phyloP scores from a whole-genome alignment of 2,888 invertebrate genomes.

The Diachrysia chrysitis region DNA sequence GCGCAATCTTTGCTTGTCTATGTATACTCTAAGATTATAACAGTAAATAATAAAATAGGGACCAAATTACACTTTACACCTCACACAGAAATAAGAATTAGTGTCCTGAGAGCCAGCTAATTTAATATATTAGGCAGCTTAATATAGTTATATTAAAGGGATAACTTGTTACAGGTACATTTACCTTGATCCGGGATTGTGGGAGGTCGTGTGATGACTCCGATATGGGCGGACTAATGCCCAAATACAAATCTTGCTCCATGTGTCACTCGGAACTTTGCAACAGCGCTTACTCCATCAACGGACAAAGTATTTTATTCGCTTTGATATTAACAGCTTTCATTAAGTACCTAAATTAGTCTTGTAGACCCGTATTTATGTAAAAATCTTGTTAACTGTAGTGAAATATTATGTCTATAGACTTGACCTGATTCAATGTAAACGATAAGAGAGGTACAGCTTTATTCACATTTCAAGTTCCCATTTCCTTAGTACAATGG shows the following conservation, averaged over 20 bases:
- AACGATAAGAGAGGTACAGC: constrained; percentile 48
- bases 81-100: not conserved
- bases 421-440: constrained; percentile 46
- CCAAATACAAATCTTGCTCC: constrained; percentile 71
- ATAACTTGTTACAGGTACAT: constrained; percentile 63
- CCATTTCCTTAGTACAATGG: constrained; percentile 57
- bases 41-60: not conserved
- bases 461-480: constrained; percentile 58
- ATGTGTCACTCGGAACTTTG: constrained; percentile 77
- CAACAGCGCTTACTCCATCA: constrained; percentile 70
- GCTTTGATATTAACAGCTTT: constrained; percentile 53
- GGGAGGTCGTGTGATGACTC: constrained; percentile 68
- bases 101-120: not conserved
- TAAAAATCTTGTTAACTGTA: constrained; percentile 13
- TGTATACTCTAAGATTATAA: not conserved
- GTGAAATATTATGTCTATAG: constrained; percentile 37
- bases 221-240: constrained; percentile 54
- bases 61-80: not conserved
- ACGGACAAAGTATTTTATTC: constrained; percentile 57
- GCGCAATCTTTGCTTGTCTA: no score
- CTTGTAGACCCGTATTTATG: not conserved
- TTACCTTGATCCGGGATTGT: constrained; percentile 77
- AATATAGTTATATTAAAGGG: constrained; percentile 4
- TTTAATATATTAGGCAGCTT: not conserved
- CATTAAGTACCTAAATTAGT: constrained; percentile 48